These are phyloP conservation scores for Neosilurus hyrtlii DNA, from an alignment of 2,797 vertebrate genomes.

Conservation along the genomic window DNA sequence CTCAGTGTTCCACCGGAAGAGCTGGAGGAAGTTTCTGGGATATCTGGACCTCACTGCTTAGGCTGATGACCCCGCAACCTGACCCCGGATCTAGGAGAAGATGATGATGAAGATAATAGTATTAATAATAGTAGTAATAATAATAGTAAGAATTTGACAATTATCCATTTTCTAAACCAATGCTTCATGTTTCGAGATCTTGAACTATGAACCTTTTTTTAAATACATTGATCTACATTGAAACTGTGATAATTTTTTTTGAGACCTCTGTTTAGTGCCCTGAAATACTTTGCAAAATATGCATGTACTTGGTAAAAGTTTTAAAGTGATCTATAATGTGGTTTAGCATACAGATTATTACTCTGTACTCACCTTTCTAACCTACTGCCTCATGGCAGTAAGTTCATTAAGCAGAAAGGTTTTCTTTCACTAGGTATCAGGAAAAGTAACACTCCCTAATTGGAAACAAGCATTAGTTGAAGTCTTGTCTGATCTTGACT, in stretches of 20 bases:
- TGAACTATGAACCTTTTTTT: neutral
- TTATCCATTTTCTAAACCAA: too few species aligned
- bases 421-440: slow-evolving; percentile 30
- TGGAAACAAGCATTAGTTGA: slow-evolving; percentile 45
- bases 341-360: neutral
- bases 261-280: neutral
- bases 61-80: too few species aligned
- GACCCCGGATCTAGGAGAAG: too few species aligned
- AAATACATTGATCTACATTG: neutral
- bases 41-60: too few species aligned
- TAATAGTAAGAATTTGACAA: too few species aligned
- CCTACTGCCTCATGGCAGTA: slow-evolving; percentile 26
- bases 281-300: neutral
- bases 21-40: too few species aligned
- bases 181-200: neutral
- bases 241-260: too few species aligned
- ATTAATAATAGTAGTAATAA: too few species aligned
- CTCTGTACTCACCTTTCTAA: neutral
- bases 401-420: slow-evolving; percentile 46
- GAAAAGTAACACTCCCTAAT: slow-evolving; percentile 44
- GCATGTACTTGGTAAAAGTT: neutral
- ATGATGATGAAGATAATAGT: too few species aligned
- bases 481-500: slow-evolving; percentile 31
- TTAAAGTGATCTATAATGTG: neutral
- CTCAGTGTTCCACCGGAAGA: too few species aligned